Base-by-base conservation (phyloP, 2,113 vertebrate species). In the Zapus hudsonius region DNA sequence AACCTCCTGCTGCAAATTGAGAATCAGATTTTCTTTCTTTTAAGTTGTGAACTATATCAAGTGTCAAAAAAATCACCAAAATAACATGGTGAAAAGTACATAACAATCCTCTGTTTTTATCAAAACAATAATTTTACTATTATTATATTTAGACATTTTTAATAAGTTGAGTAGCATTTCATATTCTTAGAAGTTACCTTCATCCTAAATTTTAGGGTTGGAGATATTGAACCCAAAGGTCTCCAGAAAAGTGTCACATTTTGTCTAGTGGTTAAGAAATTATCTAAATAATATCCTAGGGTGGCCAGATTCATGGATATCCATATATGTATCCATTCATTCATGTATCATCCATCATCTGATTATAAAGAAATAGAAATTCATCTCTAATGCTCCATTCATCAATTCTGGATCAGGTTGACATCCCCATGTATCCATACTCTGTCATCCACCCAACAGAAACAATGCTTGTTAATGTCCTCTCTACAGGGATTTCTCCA, bases 351-450 rank as follows among this genome's bases (percentile, higher is more conserved):
- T 7, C 52, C 52, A 52, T 52, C 11, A 52, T 52, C 52, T 15
- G 16, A 52, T 52, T 15, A 4, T 27, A 23, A 40, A 78, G 22
- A 20, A 23, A 15, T 40, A 64, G 7, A 19, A 38, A 88, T 63
- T 80, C 7, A 57, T 66, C 25, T 73, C n/a, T 23, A 55, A 33
- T 57, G 27, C 11, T 59, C 64, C 16, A 36, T 82, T 55, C 52
- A 40, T 47, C 40, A 27, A 19, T 72, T 84, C 31, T 70, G 66
- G 7, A 76, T 72, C 7, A 4, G 73, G 66, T 38, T 42, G 40
- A 52, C 33, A 25, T 2, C 10, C 17, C 10, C 17, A 12, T 19
- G 13, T 1, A 2, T 29, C 23, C n/a, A n/a, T n/a, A 38, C 8
- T 6, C n/a, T n/a, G n/a, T n/a, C 11, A 64, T 0, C 5, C 5